Conservation (phyloP, 2,888 invertebrate genomes). For the Piscicola geometra region DNA sequence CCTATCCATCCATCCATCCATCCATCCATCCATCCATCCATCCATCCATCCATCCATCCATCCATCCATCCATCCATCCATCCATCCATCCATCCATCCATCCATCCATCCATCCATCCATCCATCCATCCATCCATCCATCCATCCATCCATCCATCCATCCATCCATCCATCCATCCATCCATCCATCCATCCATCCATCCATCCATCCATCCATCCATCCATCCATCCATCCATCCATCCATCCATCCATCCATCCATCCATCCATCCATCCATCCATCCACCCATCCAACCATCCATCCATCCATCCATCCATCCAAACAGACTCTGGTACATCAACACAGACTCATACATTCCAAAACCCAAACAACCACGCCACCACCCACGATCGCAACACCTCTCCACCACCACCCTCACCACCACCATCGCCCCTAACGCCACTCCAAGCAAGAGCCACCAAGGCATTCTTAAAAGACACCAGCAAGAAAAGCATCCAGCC, state of each 20-base stretch:
- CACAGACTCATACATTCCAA: not conserved
- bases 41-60: too few relatives aligned
- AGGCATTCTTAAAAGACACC: not conserved
- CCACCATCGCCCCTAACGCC: slow-evolving; percentile 9
- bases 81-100: not conserved
- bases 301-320: not conserved
- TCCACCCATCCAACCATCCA: slow-evolving; percentile 1
- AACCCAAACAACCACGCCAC: not conserved
- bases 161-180: too few relatives aligned
- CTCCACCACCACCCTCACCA: slow-evolving; percentile 7
- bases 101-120: not conserved
- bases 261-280: not conserved
- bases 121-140: too few relatives aligned
- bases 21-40: too few relatives aligned
- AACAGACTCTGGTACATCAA: slow-evolving; percentile 29
- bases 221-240: too few relatives aligned
- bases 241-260: too few relatives aligned
- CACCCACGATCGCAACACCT: not conserved
- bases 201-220: too few relatives aligned
- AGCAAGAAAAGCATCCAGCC: too few relatives aligned
- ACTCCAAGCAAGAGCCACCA: not conserved
- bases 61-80: slow-evolving; percentile 6
- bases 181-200: too few relatives aligned
- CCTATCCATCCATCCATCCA: not conserved
- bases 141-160: too few relatives aligned